phyloP scores from a whole-genome alignment of 1,140 invertebrate genomes.

The Eupristina koningsbergeri region DNA sequence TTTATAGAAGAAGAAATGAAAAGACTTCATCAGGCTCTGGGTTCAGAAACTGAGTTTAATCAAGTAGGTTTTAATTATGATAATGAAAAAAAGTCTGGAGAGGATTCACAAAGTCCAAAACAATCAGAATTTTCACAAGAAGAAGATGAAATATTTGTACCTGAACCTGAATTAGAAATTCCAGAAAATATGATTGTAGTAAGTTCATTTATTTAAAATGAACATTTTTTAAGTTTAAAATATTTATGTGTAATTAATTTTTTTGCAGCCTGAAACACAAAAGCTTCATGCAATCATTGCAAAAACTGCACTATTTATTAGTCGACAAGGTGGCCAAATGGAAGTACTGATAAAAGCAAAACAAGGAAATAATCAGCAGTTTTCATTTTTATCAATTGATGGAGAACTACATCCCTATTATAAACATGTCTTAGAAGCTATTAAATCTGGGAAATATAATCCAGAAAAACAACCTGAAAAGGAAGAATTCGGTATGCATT shows the following conservation, averaged over 20 bases:
- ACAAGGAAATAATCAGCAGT: constrained; percentile 93
- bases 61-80: constrained; percentile 90
- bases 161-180: constrained; percentile 80
- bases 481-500: constrained; percentile 73
- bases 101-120: constrained; percentile 68
- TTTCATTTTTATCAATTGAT: constrained; percentile 93
- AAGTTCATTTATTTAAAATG: constrained; percentile 65
- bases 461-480: constrained; percentile 75
- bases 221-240: constrained; percentile 1
- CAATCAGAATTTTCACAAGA: constrained; percentile 67
- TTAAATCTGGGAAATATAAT: constrained; percentile 87
- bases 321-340: constrained; percentile 95
- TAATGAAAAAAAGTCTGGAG: constrained; percentile 64
- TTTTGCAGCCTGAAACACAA: constrained; percentile 87
- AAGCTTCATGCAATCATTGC: constrained; percentile 96
- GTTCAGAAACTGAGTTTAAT: constrained; percentile 80
- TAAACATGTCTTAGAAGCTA: constrained; percentile 84
- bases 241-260: constrained; percentile 17
- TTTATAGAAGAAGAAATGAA: constrained; percentile 91
- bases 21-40: constrained; percentile 83
- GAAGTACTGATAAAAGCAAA: constrained; percentile 98
- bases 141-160: constrained; percentile 83
- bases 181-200: constrained; percentile 84
- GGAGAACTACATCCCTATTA: constrained; percentile 92
- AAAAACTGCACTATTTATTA: constrained; percentile 96